phyloP scores from a whole-genome alignment of 2,113 vertebrate species.

The Scalopus aquaticus region DNA sequence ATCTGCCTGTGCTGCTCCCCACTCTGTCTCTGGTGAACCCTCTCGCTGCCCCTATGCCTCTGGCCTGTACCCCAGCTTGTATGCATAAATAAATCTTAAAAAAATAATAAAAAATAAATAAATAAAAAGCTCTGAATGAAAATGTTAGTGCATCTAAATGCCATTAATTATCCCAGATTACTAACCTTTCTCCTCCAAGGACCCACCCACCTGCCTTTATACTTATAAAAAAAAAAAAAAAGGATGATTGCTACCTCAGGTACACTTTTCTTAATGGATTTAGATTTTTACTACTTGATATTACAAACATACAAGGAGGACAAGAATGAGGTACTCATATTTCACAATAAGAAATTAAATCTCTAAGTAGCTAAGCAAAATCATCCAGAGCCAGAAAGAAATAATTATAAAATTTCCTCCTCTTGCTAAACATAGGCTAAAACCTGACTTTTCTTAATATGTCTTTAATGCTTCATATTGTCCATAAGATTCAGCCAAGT shows the following conservation, averaged over 20 bases:
- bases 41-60: no score
- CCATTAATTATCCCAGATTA: background rate
- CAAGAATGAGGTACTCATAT: background rate
- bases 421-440: background rate
- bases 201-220: background rate
- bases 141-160: background rate
- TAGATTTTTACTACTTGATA: background rate
- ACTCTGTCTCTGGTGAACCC: no score
- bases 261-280: background rate
- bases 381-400: background rate
- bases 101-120: no score
- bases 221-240: background rate
- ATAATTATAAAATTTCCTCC: background rate
- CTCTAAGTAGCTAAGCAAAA: background rate
- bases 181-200: background rate
- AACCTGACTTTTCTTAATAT: background rate
- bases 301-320: background rate
- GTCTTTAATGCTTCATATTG: background rate
- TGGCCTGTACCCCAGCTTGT: no score
- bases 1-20: no score
- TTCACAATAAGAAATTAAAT: constrained; percentile 3
- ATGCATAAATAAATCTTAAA: no score
- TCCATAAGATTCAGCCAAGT: background rate
- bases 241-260: background rate
- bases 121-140: no score